Evolutionary conservation across 2,797 vertebrate species (phyloP), one percentile per base, ranked within the genome.

Genomic region (Falco peregrinus): DNA sequence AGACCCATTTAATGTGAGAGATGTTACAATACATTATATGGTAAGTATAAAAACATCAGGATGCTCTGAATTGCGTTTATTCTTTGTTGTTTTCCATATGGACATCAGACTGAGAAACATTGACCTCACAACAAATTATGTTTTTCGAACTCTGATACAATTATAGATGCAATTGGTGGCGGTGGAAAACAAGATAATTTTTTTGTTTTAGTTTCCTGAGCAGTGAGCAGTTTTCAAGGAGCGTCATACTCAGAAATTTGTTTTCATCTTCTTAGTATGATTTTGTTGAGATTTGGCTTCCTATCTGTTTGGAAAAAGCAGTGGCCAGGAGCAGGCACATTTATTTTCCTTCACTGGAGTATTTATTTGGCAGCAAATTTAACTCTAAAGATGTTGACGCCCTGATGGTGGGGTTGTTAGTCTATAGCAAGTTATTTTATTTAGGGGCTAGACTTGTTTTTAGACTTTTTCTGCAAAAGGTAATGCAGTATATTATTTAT

Each of bases 311-410:
- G 16, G 39, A 28, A 94, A 43, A 7, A 64, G 3, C 7, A 75
- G 21, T 19, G 67, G 5, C 8, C 26, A 56, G 17, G 12, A 29
- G 17, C 50, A 56, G 14, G 45, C 53, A 71, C 0, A 0, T 39
- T 47, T 69, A 64, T 81, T 88, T 91, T 86, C 56, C 60, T 75
- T 17, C 11, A 26, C 11, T n/a, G 16, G 22, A 63, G 9, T 53
- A 50, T 39, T 85, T 63, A 48, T 28, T 63, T 24, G 31, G 20
- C 14, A 93, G 15, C 12, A 37, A 53, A 28, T 45, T 70, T 74
- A 35, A 26, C 33, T 33, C 9, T 63, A 57, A 76, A 71, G 14
- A n/a, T 28, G 51, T 81, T 82, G 29, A 35, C 61, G 25, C 16
- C 22, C 25, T 3, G 3, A 26, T 41, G 11, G 4, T 43, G 16